Evolutionary conservation across 2,888 invertebrate genomes (phyloP), one percentile per base, ranked within the genome.

Genomic region (Melanotus villosus): DNA sequence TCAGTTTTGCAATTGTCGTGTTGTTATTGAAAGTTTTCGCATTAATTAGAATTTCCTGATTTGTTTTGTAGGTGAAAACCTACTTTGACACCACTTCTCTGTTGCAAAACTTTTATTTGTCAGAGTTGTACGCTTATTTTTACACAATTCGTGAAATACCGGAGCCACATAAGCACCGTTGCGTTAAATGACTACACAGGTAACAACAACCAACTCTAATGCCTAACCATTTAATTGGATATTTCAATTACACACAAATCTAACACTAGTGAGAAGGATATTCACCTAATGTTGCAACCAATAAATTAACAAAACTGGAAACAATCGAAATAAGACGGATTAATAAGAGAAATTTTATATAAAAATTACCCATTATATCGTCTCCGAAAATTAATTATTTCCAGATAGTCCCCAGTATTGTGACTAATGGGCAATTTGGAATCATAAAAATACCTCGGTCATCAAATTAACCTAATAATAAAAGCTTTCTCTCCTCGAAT

Each of bases 401-500:
- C 26, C n/a, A 50, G 19, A 50, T 23, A 2, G 14, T 6, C 7
- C 12, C 14, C 50, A 50, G 50, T 2, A 47, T 47, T 47, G n/a
- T 26, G 14, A 12, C 45, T 19, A 45, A 45, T 19, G 9, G 45
- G 38, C 10, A 38, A 38, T 38, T 14, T n/a, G 14, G 41, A 18
- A 12, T 12, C 50, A 26, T n/a, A 50, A 50, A 26, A 50, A 50
- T 2, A 2, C 12, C 6, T 5, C 21, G 47, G 21, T 21, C 41
- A 47, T 47, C 47, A 47, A 50, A 50, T 50, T 50, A 50, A 30
- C 26, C 30, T 43, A 30, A 30, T 54, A 54, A 30, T 19, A n/a
- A 3, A 14, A 43, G 63, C 63, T 63, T 63, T 63, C 63, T 36
- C 63, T 63, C 32, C 9, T 45, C 47, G 16, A 16, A 30, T 12